Evolutionary conservation across 2,888 invertebrate genomes (phyloP).

Genomic region (Linyphia triangularis): DNA sequence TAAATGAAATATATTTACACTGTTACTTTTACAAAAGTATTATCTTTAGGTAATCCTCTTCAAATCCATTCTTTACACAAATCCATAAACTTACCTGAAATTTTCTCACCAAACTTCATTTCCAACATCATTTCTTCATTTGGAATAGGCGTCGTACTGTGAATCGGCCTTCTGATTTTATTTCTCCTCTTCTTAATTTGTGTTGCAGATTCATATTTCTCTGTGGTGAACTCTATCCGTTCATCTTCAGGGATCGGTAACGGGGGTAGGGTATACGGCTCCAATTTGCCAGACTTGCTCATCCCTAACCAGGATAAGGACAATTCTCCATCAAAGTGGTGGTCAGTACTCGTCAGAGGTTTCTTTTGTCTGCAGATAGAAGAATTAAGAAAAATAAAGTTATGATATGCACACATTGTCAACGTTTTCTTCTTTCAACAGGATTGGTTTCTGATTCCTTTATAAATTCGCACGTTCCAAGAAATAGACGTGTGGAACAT

Average conservation of each 20-base stretch:
- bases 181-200: background rate
- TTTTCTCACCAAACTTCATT: slow-evolving; percentile 53
- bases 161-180: slow-evolving; percentile 20
- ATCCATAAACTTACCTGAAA: slow-evolving; percentile 29
- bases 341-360: background rate
- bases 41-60: no score
- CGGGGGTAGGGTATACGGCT: slow-evolving; percentile 64
- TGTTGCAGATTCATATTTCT: background rate
- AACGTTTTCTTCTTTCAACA: no score
- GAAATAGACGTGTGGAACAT: no score
- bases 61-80: no score
- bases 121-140: slow-evolving; percentile 1
- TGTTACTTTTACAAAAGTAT: no score
- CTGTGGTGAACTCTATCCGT: background rate
- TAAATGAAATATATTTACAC: no score
- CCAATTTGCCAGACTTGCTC: slow-evolving; percentile 17
- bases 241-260: slow-evolving; percentile 36
- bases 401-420: no score
- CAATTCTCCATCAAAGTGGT: background rate
- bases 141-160: slow-evolving; percentile 19
- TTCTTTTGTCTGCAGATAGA: no score
- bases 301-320: slow-evolving; percentile 11
- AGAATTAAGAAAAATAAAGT: no score
- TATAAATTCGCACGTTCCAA: no score
- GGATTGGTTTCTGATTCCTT: no score